These are phyloP conservation scores for Tamandua tetradactyla DNA, from an alignment of 2,797 vertebrate genomes.

Conservation along the genomic window DNA sequence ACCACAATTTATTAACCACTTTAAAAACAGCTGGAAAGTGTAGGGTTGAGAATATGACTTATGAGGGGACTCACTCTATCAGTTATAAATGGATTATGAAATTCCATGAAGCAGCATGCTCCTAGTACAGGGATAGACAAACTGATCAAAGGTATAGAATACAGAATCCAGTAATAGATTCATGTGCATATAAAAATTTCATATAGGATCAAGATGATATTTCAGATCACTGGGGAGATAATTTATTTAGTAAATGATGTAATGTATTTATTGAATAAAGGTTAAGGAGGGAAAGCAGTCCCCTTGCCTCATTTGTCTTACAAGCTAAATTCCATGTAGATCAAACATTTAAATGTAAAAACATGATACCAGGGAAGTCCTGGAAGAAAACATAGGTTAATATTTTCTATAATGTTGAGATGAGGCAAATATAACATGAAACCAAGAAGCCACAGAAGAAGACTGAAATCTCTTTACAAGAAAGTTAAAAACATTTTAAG, in stretches of 20 bases:
- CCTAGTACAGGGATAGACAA: conserved; percentile 6
- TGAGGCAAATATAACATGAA: conserved; percentile 23
- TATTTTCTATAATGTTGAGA: conserved; percentile 14
- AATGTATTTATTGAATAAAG: conserved; percentile 11
- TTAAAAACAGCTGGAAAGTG: not conserved
- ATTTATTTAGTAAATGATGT: not conserved
- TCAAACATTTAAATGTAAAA: conserved; percentile 9
- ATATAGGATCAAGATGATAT: not conserved
- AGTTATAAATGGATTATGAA: conserved; percentile 44
- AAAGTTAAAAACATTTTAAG: not conserved
- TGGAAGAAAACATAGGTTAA: conserved; percentile 6
- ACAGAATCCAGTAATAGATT: not conserved
- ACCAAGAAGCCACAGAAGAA: not conserved
- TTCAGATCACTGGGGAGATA: not conserved
- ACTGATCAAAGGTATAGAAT: conserved; percentile 14
- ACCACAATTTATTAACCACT: not conserved
- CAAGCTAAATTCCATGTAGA: conserved; percentile 54
- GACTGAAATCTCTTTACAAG: not conserved
- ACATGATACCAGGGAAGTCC: conserved; percentile 10
- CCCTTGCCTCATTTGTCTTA: conserved; percentile 26
- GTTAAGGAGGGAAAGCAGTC: not conserved
- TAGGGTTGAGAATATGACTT: not conserved
- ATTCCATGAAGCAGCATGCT: not conserved
- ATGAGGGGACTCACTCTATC: not conserved
- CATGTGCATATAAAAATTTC: conserved; percentile 42